Evolutionary conservation across 2,113 vertebrate genomes (phyloP), one percentile per base, ranked within the genome.

Genomic region (Castor canadensis): DNA sequence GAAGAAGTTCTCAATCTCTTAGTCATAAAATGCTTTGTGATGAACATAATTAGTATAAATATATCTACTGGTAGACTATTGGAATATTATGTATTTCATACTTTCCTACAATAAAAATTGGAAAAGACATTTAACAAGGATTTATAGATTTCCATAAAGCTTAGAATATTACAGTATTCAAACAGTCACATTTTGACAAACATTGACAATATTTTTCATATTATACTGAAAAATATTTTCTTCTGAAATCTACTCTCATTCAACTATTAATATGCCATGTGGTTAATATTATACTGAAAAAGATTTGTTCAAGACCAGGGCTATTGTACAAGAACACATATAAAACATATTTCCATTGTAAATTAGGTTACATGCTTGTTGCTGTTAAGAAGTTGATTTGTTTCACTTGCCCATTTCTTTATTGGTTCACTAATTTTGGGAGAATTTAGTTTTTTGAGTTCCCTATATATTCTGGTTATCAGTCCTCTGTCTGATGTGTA

Each of bases 81-180:
- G 54, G 45, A 97, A 97, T 97, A 97, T 83, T 97, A 97, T 98
- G n/a, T 30, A 84, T 43, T 91, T 38, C 30, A 93, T 49, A 89
- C 19, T 97, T 92, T 5, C 1, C 85, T 91, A 89, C 1, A 97
- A 84, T 12, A 97, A 84, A 98, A 92, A 80, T 13, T 84, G 49
- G 28, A 94, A 96, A 88, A 77, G 7, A 96, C 9, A 91, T 85
- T 94, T 26, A 52, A 60, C 92, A 92, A 96, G 96, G 84, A 97
- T 92, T 88, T 85, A 96, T 89, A 13, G 4, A 81, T 96, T 95
- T 90, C 32, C 19, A 95, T 92, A 75, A 97, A 96, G 58, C 32
- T 6, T 93, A 91, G 81, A 35, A 58, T 76, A 96, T 92, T 49
- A 94, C 95, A 96, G 92, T 89, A 96, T 90, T 95, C 38, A 96